Evolutionary conservation across 2,113 vertebrate genomes (phyloP), one percentile per base, ranked within the genome.

Genomic region (Peromyscus californicus): DNA sequence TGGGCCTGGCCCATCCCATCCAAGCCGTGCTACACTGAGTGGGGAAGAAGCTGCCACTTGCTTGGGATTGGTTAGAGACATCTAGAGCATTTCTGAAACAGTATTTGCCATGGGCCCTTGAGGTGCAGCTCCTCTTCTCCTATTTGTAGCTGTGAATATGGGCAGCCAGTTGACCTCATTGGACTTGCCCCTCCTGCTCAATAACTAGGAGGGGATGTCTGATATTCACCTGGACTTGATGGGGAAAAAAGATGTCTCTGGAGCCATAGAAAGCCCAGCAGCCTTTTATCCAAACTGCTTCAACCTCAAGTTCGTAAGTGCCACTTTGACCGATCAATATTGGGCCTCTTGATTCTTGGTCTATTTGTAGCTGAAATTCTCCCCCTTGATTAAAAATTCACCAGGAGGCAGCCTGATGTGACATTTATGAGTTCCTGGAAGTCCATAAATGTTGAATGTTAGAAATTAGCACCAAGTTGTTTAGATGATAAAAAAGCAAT

Each of bases 351-450:
- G 95, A 95, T 97, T 98, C 98, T 97, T 51, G 54, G 96, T 98
- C 97, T 98, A 97, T 98, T 98, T 98, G 98, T 95, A 97, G 98
- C 97, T 98, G 96, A 98, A 97, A 97, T 96, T 97, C 75, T 98
- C 95, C 97, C 89, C 78, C 97, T 93, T 95, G 97, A 98, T 98
- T 98, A 98, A 98, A 98, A 98, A 98, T 98, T 98, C 98, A 98
- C 97, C 95, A 97, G 95, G 97, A 98, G 96, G 93, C 97, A 97
- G 96, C 89, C 97, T 98, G 97, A 97, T 96, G 83, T 96, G 97
- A 97, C 98, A 98, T 98, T 98, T 98, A 97, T 96, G 97, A 97
- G 98, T 98, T 98, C 97, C 98, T 98, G 98, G 95, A 98, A 98
- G 96, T 98, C 96, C 98, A 98, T 98, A 98, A 98, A 98, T 97